These are phyloP conservation scores for Sphaerodactylus townsendi DNA, from an alignment of 2,113 vertebrate species.

Conservation along the genomic window DNA sequence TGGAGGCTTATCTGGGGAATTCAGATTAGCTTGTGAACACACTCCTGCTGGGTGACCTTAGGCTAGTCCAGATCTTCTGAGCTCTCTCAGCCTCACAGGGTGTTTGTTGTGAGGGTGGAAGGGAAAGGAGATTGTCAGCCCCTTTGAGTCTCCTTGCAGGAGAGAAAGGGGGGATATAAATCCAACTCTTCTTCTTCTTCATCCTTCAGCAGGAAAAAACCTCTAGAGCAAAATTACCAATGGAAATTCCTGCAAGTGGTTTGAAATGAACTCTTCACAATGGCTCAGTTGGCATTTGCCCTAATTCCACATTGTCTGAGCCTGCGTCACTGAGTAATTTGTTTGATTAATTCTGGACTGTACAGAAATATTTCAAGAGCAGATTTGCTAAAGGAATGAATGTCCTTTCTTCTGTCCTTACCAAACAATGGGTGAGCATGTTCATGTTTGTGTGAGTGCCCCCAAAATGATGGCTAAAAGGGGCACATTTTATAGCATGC, in stretches of 20 bases:
- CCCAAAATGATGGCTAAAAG: background rate
- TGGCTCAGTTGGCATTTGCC: background rate
- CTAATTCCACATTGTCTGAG: background rate
- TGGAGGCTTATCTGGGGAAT: too few species aligned
- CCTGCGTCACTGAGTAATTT: background rate
- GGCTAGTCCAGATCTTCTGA: too few species aligned
- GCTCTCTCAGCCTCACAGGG: too few species aligned
- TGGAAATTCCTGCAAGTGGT: background rate
- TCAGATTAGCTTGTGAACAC: too few species aligned
- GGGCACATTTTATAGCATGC: background rate
- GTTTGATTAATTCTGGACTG: background rate
- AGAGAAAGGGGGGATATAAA: too few species aligned
- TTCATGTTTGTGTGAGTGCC: too few species aligned
- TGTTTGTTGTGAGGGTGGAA: too few species aligned
- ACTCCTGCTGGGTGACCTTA: too few species aligned
- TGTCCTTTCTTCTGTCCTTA: background rate
- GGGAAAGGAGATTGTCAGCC: too few species aligned
- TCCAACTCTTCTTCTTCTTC: too few species aligned
- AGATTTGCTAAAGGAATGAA: background rate
- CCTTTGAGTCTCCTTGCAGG: too few species aligned
- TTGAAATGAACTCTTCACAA: background rate
- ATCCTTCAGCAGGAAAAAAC: background rate
- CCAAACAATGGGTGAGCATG: too few species aligned
- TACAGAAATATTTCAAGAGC: background rate
- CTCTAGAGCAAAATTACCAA: background rate